phyloP scores from a whole-genome alignment of 2,888 invertebrate species.

The Therioaphis trifolii region DNA sequence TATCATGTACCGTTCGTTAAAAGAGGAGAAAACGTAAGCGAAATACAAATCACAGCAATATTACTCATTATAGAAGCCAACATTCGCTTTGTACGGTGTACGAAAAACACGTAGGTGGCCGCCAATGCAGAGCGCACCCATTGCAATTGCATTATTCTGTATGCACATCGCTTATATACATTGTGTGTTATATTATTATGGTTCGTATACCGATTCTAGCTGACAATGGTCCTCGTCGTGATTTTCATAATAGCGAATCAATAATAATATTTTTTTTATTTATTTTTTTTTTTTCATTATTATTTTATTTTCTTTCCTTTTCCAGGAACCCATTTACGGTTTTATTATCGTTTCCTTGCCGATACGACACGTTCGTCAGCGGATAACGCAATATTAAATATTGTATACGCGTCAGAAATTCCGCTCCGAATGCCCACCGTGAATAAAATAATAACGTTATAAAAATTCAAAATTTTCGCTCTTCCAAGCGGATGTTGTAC shows the following conservation, averaged over 20 bases:
- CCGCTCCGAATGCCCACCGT: background rate
- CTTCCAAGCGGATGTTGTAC: background rate
- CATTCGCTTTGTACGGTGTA: constrained; percentile 11
- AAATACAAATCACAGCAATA: background rate
- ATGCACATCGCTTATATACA: constrained; percentile 15
- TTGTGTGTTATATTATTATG: too few species aligned
- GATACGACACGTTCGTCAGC: constrained; percentile 48
- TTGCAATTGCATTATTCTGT: constrained; percentile 42
- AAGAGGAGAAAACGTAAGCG: background rate
- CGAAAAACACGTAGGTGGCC: constrained; percentile 21
- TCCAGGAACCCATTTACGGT: constrained; percentile 29
- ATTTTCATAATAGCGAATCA: constrained; percentile 32
- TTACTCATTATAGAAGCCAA: background rate
- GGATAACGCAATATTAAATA: background rate
- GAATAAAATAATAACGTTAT: background rate
- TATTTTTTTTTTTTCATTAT: background rate
- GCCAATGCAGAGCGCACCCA: background rate
- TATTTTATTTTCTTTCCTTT: constrained; percentile 16
- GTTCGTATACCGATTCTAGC: constrained; percentile 29
- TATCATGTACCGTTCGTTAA: background rate
- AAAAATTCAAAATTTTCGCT: background rate
- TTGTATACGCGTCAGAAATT: constrained; percentile 32
- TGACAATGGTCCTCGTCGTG: background rate
- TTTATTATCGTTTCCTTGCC: constrained; percentile 32
- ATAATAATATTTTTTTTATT: too few species aligned